Base-by-base conservation (phyloP, 2,888 invertebrate genomes). In the Sinhomidia bicolor region DNA sequence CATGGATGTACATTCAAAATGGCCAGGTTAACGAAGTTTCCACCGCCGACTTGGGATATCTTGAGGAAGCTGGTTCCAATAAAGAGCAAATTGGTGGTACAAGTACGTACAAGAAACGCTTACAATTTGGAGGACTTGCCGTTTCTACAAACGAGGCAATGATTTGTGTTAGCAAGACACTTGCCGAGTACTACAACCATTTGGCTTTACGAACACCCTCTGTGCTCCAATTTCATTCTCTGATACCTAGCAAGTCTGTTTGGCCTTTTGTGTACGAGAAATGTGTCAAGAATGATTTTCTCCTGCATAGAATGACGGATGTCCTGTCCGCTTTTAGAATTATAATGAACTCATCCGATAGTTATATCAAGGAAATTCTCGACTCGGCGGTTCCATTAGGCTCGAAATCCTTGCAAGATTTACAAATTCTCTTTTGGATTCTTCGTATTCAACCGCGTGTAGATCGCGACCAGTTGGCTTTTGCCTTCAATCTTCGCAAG, bases 141-240 rank as follows among this genome's bases (percentile, higher is more conserved):
- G 14, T 89, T 10, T 89, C 89, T 12, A 62, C 87, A 2, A 89
- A 85, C 41, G 68, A 44, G 7, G 65, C 87, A 1, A 83, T 89
- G 89, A 47, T 89, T 10, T 83, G 80, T 26, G 68, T 85, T 17
- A 84, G 84, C 3, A 78, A 88, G 68, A 88, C 89, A 2, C 9
- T 89, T 2, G 88, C 84, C 0, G 86, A 88, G 41, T 88, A 88
- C 44, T 88, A 88, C 62, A 81, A 88, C 26, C 87, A 87, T 32
- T 65, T 89, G 47, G 65, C 83, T 7, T 47, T 89, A 44, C n/a
- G 89, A 44, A 74, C 86, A 0, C 86, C 86, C 0, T 87, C 86
- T 7, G 57, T 87, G 1, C 74, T 87, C 9, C 83, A 88, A 71
- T 88, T 88, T 20, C 88, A 88, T 44, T 83, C 84, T 0, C n/a